Percentiles rank a stretch among this genome's conserved stretches.
Evolutionary conservation across 2,888 invertebrate species (phyloP).

Genomic region (Eumerus sabulonum): DNA sequence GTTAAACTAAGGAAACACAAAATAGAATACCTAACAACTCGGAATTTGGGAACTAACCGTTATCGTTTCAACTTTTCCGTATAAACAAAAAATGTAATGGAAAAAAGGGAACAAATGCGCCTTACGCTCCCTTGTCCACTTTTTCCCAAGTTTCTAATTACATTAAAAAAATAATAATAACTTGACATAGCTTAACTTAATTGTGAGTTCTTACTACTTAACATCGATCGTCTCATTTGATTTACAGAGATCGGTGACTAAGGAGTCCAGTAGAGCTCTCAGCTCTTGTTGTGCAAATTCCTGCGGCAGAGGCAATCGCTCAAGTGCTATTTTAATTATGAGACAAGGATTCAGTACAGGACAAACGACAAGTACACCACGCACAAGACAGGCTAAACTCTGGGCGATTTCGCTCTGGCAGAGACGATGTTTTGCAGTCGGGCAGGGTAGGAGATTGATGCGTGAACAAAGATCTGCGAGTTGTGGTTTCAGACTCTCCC

Average conservation of each 20-base stretch:
- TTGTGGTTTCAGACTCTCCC: conserved; percentile 78
- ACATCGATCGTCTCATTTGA: conserved; percentile 58
- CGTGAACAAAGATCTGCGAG: conserved; percentile 78
- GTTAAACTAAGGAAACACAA: conserved; percentile 53
- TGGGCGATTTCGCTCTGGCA: conserved; percentile 79
- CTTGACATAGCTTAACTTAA: conserved; percentile 31
- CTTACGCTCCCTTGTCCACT: too few relatives aligned
- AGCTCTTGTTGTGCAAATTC: conserved; percentile 78
- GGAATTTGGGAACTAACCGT: conserved; percentile 34
- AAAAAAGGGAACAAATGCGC: too few relatives aligned
- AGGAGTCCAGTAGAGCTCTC: conserved; percentile 73
- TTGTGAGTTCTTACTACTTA: conserved; percentile 18
- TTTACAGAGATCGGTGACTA: conserved; percentile 73
- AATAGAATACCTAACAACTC: conserved; percentile 53
- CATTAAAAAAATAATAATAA: conserved; percentile 12
- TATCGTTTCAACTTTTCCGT: conserved; percentile 18
- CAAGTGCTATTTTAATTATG: conserved; percentile 76
- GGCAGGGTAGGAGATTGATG: conserved; percentile 78
- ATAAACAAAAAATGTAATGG: conserved; percentile 31
- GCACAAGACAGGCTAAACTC: conserved; percentile 76
- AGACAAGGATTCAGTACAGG: conserved; percentile 76
- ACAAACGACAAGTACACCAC: conserved; percentile 77
- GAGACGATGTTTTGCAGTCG: conserved; percentile 78
- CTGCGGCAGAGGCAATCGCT: conserved; percentile 78
- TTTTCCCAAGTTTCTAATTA: too few relatives aligned